These are phyloP conservation scores for Halocaridina rubra DNA, from an alignment of 2,888 invertebrate species.

Conservation along the genomic window DNA sequence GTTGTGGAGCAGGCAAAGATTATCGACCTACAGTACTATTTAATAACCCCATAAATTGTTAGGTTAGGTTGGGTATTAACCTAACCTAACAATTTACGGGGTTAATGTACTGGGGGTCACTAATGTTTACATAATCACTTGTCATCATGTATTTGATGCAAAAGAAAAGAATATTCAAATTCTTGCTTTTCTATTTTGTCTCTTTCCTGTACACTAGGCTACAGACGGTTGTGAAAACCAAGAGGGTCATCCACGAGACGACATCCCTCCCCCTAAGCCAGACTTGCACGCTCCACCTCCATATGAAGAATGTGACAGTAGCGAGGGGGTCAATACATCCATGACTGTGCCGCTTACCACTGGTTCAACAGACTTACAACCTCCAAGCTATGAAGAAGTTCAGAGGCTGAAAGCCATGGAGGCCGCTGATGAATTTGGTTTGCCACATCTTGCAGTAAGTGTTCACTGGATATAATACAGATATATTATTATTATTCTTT, in stretches of 20 bases:
- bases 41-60: too few species aligned
- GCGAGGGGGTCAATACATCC: constrained; percentile 1
- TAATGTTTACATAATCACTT: too few species aligned
- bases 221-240: too few species aligned
- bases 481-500: background rate
- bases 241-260: constrained; percentile 24
- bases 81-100: too few species aligned
- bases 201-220: too few species aligned
- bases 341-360: background rate
- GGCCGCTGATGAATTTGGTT: constrained; percentile 46
- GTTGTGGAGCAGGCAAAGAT: too few species aligned
- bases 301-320: constrained; percentile 43
- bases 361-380: constrained; percentile 45
- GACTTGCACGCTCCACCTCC: constrained; percentile 61
- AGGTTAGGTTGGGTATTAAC: too few species aligned
- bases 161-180: too few species aligned
- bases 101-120: too few species aligned
- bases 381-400: constrained; percentile 63
- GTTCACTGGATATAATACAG: background rate
- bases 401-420: constrained; percentile 63
- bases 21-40: too few species aligned
- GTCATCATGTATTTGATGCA: too few species aligned
- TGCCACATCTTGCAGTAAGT: constrained; percentile 51
- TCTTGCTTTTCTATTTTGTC: too few species aligned
- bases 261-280: constrained; percentile 60